Conservation (phyloP, 2,888 invertebrate genomes). For the Timandra comae region DNA sequence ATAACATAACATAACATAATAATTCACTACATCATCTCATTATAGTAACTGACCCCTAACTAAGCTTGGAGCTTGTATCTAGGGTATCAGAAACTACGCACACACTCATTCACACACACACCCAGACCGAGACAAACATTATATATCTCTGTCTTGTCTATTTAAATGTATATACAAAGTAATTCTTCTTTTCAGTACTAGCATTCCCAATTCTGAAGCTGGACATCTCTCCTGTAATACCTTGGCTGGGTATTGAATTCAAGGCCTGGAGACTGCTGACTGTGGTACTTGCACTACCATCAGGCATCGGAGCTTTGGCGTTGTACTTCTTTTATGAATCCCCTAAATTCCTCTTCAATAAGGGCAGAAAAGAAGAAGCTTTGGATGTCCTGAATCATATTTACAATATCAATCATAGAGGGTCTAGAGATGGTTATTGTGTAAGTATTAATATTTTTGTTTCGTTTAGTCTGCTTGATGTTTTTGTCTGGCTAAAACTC, state of each 20-base stretch:
- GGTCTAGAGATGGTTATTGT: conserved; percentile 40
- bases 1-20: too few relatives aligned
- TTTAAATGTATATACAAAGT: too few relatives aligned
- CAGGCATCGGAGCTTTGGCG: conserved; percentile 74
- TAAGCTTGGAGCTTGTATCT: too few relatives aligned
- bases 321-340: conserved; percentile 83
- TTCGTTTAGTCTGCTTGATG: too few relatives aligned
- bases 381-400: conserved; percentile 38
- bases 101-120: too few relatives aligned
- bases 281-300: conserved; percentile 58
- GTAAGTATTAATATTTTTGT: too few relatives aligned
- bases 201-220: conserved; percentile 81
- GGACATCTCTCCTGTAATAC: conserved; percentile 50
- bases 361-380: conserved; percentile 78
- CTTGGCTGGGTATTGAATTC: conserved; percentile 72
- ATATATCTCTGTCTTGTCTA: too few relatives aligned
- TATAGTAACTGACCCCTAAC: too few relatives aligned
- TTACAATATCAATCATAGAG: conserved; percentile 43
- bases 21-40: too few relatives aligned
- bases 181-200: conserved; percentile 63
- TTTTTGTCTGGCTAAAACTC: too few relatives aligned
- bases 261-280: conserved; percentile 86
- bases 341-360: conserved; percentile 84
- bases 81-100: too few relatives aligned
- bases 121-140: too few relatives aligned